These are phyloP conservation scores for Temnothorax unifasciatus DNA, from an alignment of 2,888 invertebrate genomes.

Conservation along the genomic window DNA sequence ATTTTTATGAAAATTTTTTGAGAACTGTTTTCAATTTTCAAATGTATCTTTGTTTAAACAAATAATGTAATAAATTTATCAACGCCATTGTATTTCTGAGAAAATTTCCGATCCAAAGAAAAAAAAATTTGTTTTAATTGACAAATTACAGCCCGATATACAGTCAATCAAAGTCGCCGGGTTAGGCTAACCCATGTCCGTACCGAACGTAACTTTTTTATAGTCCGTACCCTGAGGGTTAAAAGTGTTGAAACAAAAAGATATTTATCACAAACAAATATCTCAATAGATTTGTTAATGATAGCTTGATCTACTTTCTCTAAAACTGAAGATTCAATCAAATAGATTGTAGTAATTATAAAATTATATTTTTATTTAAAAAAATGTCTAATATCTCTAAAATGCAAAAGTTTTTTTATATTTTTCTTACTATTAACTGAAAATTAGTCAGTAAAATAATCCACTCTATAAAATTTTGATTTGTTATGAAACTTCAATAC, in stretches of 20 bases:
- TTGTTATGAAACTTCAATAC: neutral
- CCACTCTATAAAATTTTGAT: neutral
- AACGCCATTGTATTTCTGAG: too few species aligned
- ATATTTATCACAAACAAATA: neutral
- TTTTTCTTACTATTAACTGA: neutral
- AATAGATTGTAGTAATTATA: neutral
- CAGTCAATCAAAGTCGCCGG: too few species aligned
- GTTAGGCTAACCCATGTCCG: too few species aligned
- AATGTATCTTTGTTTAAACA: too few species aligned
- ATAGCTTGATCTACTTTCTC: neutral
- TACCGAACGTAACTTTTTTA: too few species aligned
- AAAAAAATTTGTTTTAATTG: too few species aligned
- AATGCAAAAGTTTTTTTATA: neutral
- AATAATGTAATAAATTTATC: too few species aligned
- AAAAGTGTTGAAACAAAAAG: neutral
- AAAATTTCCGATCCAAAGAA: too few species aligned
- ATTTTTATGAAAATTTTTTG: too few species aligned
- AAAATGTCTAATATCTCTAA: neutral
- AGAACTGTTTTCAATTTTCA: too few species aligned
- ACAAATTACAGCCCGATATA: too few species aligned
- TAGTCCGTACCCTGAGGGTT: too few species aligned
- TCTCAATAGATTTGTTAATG: neutral
- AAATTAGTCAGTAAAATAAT: neutral
- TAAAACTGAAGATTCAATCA: neutral
- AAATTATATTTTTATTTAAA: constrained; percentile 1